Evolutionary conservation across 1,140 invertebrate genomes (phyloP), one percentile per base, ranked within the genome.

Genomic region (Drosophila suzukii): DNA sequence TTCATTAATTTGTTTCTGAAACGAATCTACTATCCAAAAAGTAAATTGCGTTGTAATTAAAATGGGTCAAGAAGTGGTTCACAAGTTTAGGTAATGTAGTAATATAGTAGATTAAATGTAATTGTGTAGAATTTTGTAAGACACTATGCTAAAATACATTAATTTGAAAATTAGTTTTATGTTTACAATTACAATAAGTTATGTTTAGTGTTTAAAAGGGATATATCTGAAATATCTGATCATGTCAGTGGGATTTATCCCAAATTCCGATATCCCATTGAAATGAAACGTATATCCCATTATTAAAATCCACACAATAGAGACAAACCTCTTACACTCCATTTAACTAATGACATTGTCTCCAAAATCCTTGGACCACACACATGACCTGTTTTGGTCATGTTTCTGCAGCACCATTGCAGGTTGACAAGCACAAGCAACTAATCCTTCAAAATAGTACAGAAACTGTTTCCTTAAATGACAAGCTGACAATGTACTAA

Each of bases 361-460:
- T 43, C 41, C 46, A 49, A 50, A 43, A 55, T 56, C 36, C 27
- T n/a, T 4, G 47, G 78, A 82, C 82, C 82, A 78, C 83, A 85
- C 81, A 81, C 60, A 58, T 24, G 11, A 32, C 10, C 15, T 57
- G 15, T 17, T 60, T 39, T 53, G 79, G 67, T 38, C 58, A 68
- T 78, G 79, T 78, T 27, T 30, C 63, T 39, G 47, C 50, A 57
- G 68, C 65, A 67, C 47, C 39, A 12, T 27, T 44, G 80, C 77
- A 84, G 80, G 73, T 78, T 78, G 51, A 53, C 39, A 73, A 54
- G 32, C 60, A 38, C 32, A 61, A 49, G n/a, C 61, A 41, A 56
- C 49, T 89, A 83, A 88, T 89, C 80, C 84, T 46, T 72, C 67
- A 81, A 84, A 70, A 65, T 63, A 59, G 43, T 39, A 62, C 46